Base-by-base conservation (phyloP, 2,113 vertebrate species). In the Gambusia holbrooki region DNA sequence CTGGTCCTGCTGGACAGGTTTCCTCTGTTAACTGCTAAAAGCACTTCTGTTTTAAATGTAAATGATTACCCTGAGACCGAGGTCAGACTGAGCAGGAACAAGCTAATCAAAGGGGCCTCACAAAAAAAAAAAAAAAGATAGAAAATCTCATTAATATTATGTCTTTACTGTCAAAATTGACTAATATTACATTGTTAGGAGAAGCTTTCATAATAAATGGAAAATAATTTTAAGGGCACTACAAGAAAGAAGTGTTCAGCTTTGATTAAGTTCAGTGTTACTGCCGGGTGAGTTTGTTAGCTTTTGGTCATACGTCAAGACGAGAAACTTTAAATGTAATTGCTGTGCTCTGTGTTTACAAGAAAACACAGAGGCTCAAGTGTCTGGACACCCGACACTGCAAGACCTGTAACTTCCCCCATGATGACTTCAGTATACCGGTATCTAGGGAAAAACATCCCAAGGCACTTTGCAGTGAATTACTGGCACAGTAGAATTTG, bases 1-100 rank as follows among this genome's bases (percentile, higher is more conserved):
- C 69, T n/a, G 5, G 42, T 86, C 92, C 87, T 78, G 91, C 78
- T 81, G 68, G 67, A 85, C 90, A 82, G 74, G 92, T 93, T 92
- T 74, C 64, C 70, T 82, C 61, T 7, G 28, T 63, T 79, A 79
- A 81, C 70, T 25, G 71, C 63, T 29, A 58, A 74, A 63, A 37
- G 28, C 68, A 75, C 76, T 79, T 84, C 74, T 83, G 70, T 73
- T 37, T 69, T 12, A 63, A 40, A 73, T 54, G 2, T 83, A 87
- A 30, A 92, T 89, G 61, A 88, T 90, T 90, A 92, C 89, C 84
- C 54, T 60, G n/a, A 42, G 68, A 0, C 51, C 22, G 3, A n/a
- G 48, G 77, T 70, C 54, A 71, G 35, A 5, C 3, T 64, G 37
- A 61, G 58, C 14, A 1, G 51, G 9, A 33, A 6, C 65, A 42